Evolutionary conservation across 2,113 vertebrate species (phyloP), one percentile per base, ranked within the genome.

Genomic region (Sinocyclocheilus rhinocerous): DNA sequence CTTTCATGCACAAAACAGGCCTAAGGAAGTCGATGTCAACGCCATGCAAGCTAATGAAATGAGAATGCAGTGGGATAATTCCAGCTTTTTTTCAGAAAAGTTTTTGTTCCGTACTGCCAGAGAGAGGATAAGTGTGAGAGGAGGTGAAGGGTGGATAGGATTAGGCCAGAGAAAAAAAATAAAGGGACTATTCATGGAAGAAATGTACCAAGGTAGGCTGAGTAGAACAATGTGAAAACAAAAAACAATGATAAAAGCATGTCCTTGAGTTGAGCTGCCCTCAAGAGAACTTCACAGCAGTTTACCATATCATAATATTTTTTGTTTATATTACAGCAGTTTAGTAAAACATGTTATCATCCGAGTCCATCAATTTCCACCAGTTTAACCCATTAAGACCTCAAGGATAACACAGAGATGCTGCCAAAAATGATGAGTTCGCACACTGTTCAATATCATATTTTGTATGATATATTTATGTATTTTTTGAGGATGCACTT

Each of bases 121-220:
- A 45, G 33, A 24, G 59, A 24, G 61, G 57, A 48, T 65, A 63
- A 81, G 39, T 18, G 15, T 65, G n/a, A 48, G 57, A 26, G 22
- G 78, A 81, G 78, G 78, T 65, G 36, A 80, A 81, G 78, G 39
- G 6, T 26, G 22, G 12, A 16, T 63, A 16, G 39, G 55, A n/a
- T 61, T 79, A n/a, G 39, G 77, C 52, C 29, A 39, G 22, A 45
- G 36, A 63, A 63, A 42, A n/a, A 18, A n/a, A 81, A 63, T 26
- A 63, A 81, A 10, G 59, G 24, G 78, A 48, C 59, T 42, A 45
- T 81, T 81, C 22, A 81, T 26, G 57, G 13, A 45, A 18, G 22
- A 81, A 81, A 80, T 20, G 57, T n/a, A 16, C 8, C 8, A 10
- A 18, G 24, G 15, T 26, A 15, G 39, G 78, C 55, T 63, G 57